Evolutionary conservation across 2,797 vertebrate genomes (phyloP).

Genomic region (Sebastes baramenuke): DNA sequence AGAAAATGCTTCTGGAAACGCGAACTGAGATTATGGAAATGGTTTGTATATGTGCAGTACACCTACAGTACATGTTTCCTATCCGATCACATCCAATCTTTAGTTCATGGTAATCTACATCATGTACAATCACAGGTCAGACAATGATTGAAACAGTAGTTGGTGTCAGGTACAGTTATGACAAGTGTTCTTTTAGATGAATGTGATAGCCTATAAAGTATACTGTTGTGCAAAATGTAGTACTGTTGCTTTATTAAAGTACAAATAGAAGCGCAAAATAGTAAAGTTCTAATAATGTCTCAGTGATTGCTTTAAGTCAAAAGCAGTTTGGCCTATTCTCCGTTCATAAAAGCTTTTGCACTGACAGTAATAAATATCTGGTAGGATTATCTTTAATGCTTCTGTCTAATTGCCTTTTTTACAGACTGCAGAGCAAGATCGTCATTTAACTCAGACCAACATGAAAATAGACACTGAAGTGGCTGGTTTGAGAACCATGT

Average conservation of each 20-base stretch:
- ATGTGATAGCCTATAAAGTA: neutral
- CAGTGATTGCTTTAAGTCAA: neutral
- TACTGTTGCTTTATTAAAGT: neutral
- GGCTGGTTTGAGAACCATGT: constrained; percentile 95
- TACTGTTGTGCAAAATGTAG: neutral
- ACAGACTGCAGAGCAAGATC: constrained; percentile 91
- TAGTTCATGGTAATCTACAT: neutral
- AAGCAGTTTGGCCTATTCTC: neutral
- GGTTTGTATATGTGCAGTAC: constrained; percentile 82
- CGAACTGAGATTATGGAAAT: constrained; percentile 91
- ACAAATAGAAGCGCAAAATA: neutral
- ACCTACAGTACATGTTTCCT: neutral
- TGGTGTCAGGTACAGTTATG: neutral
- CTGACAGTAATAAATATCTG: neutral
- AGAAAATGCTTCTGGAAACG: constrained; percentile 89
- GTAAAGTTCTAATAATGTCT: neutral
- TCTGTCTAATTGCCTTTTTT: neutral
- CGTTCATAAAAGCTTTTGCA: neutral
- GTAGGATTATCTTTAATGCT: neutral
- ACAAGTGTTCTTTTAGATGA: neutral
- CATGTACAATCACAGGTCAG: neutral
- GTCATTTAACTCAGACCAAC: constrained; percentile 89
- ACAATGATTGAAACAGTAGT: neutral
- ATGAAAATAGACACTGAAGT: constrained; percentile 97
- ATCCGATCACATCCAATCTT: neutral